Conservation (phyloP, 1,140 invertebrate genomes). For the Anthonomus grandis region DNA sequence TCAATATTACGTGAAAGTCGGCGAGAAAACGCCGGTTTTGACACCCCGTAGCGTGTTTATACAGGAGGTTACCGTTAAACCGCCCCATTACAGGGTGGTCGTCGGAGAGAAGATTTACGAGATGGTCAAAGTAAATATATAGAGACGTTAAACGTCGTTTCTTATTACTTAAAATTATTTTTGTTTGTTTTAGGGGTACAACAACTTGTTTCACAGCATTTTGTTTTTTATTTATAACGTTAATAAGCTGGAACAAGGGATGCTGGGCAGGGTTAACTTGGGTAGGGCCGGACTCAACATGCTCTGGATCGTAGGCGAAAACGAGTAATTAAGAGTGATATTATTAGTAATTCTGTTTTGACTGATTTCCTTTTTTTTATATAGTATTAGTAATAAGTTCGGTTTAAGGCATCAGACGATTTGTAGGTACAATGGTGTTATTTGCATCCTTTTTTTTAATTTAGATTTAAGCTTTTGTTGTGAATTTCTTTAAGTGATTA, state of each 20-base stretch:
- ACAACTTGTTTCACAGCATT: constrained; percentile 79
- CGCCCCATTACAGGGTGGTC: constrained; percentile 70
- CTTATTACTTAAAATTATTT: not conserved
- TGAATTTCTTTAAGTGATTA: no score
- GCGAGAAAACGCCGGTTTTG: constrained; percentile 53
- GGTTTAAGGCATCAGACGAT: no score
- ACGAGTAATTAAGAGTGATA: constrained; percentile 19
- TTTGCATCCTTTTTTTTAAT: no score
- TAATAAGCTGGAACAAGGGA: constrained; percentile 70
- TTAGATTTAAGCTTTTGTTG: no score
- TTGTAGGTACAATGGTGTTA: no score
- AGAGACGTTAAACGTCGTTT: not conserved
- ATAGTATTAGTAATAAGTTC: no score
- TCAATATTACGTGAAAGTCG: constrained; percentile 58
- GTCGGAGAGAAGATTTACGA: constrained; percentile 61
- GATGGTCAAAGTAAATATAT: constrained; percentile 58
- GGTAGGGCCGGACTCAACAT: constrained; percentile 76
- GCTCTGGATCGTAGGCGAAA: constrained; percentile 63
- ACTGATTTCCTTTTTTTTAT: no score
- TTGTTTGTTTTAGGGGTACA: constrained; percentile 63
- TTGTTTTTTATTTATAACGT: constrained; percentile 76
- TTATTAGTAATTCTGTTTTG: no score
- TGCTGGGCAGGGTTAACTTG: constrained; percentile 73
- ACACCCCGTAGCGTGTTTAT: constrained; percentile 52
- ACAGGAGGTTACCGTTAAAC: constrained; percentile 58